Evolutionary conservation across 2,113 vertebrate genomes (phyloP).

Genomic region (Nestor notabilis): DNA sequence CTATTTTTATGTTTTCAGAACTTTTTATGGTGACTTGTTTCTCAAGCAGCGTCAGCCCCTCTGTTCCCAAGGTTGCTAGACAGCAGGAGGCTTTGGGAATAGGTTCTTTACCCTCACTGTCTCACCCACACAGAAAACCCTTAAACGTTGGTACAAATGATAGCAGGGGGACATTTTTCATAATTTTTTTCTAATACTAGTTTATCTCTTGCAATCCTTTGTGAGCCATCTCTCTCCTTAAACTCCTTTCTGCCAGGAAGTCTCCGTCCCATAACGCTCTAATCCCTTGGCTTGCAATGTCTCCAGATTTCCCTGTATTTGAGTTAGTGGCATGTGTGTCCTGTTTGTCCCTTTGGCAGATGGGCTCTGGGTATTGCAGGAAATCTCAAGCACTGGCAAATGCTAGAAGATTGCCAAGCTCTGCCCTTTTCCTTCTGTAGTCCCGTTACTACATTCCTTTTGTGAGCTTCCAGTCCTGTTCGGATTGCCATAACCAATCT

Average conservation of each 20-base stretch:
- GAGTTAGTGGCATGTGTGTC: not conserved
- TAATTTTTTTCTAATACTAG: not conserved
- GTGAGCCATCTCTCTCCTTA: not conserved
- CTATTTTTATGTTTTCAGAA: conserved; percentile 26
- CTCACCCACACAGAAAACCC: not conserved
- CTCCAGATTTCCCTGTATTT: not conserved
- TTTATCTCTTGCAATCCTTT: not conserved
- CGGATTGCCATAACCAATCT: not conserved
- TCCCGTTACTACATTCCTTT: not conserved
- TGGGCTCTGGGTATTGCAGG: not conserved
- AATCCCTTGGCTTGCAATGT: not conserved
- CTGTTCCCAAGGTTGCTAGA: not conserved
- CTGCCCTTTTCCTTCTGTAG: not conserved
- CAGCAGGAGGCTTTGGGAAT: conserved; percentile 5
- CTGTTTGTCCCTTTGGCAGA: not conserved
- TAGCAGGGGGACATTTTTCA: not conserved
- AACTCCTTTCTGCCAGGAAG: not conserved
- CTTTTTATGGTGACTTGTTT: not conserved
- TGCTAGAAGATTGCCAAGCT: not conserved
- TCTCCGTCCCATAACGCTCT: not conserved
- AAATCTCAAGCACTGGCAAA: not conserved
- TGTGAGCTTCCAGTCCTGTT: not conserved
- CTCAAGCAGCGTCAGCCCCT: not conserved
- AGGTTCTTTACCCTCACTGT: not conserved
- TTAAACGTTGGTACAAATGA: not conserved